Evolutionary conservation across 2,888 invertebrate species (phyloP).

Genomic region (Erynnis tages): DNA sequence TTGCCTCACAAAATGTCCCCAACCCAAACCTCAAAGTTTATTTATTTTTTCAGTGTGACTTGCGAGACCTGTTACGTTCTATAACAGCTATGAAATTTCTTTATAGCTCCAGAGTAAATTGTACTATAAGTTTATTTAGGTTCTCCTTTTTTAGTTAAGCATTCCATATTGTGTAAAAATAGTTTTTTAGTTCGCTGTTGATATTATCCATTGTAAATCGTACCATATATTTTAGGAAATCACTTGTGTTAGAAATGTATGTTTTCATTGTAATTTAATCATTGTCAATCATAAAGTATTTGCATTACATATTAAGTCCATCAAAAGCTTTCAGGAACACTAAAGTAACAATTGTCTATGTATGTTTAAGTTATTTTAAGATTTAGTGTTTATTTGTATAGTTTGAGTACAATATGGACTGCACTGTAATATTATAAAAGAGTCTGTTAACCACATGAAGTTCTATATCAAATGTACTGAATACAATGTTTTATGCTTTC

Average conservation of each 20-base stretch:
- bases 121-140: no score
- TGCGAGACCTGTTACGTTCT: no score
- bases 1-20: no score
- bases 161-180: constrained; percentile 4
- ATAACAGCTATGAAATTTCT: no score
- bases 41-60: no score
- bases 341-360: constrained; percentile 17
- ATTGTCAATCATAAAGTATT: constrained; percentile 46
- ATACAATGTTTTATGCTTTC: not conserved
- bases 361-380: constrained; percentile 17
- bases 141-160: not conserved
- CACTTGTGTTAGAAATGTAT: constrained; percentile 28
- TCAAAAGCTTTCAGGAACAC: constrained; percentile 19
- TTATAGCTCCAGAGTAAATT: no score
- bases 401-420: not conserved
- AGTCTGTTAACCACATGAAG: not conserved
- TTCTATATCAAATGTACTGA: not conserved
- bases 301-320: constrained; percentile 26
- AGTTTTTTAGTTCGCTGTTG: not conserved
- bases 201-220: constrained; percentile 10
- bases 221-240: not conserved
- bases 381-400: constrained; percentile 20
- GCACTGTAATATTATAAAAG: not conserved
- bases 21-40: no score
- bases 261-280: constrained; percentile 49